Evolutionary conservation across 2,888 invertebrate genomes (phyloP), one percentile per base, ranked within the genome.

Genomic region (Cryptophagus acutangulus): DNA sequence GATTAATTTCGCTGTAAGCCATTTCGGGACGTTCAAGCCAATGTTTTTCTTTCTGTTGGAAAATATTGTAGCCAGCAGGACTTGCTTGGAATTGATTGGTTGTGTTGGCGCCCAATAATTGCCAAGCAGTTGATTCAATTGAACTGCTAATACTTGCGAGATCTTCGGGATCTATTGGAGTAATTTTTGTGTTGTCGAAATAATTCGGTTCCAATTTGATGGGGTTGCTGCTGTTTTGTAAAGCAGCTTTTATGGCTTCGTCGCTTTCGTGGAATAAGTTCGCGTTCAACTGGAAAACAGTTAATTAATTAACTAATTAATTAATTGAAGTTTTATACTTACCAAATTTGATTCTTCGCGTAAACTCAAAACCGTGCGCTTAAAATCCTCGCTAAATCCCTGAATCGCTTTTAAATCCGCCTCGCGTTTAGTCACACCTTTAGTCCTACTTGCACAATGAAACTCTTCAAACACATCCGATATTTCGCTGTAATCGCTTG

Each of bases 11-110:
- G 9, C 52, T 29, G 48, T 57, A 52, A 8, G 57, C 37, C 5
- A 61, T 40, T 8, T 46, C 8, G 10, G 51, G 51, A 38, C 49
- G 51, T 18, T 53, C 48, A 9, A 59, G 40, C 57, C 58, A 56
- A 26, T 60, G 56, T 1, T 49, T 45, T 26, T 53, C 30, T 8
- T 43, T 28, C 44, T 58, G 51, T 8, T 43, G 41, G 33, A 50
- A 57, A 15, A 49, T 45, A 41, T 59, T 48, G 41, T 48, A 63
- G 33, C 49, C 51, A 2, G 49, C 48, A 2, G 52, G 51, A 17
- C 48, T 57, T 9, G 57, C 37, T 28, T 41, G 17, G 39, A 62
- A 53, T 14, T 48, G 45, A 1, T 50, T 46, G 4, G 26, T n/a
- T 2, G 2, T 12, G 13, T 36, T 20, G 0, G 36, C 40, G 17